These are phyloP conservation scores for Cotesia glomerata DNA, from an alignment of 1,140 invertebrate genomes.

Conservation along the genomic window DNA sequence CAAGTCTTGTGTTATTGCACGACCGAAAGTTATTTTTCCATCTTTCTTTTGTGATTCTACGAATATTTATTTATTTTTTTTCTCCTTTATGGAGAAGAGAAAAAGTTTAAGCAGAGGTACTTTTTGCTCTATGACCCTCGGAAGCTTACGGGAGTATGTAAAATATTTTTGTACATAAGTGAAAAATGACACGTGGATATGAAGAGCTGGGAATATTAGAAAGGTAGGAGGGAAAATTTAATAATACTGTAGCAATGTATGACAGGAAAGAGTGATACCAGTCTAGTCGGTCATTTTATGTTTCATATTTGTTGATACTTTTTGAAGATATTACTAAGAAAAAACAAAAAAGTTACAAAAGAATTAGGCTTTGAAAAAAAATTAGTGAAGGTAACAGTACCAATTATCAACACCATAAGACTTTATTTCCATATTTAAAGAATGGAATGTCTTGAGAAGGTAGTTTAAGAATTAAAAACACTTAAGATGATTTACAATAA, in stretches of 20 bases:
- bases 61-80: neutral
- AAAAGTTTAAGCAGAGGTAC: too few species aligned
- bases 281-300: neutral
- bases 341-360: too few species aligned
- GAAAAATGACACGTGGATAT: slow-evolving; percentile 37
- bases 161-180: neutral
- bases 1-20: slow-evolving; percentile 30
- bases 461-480: neutral
- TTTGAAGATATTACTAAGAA: too few species aligned
- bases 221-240: slow-evolving; percentile 42
- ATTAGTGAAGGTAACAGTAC: too few species aligned
- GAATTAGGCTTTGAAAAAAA: too few species aligned
- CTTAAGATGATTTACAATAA: slow-evolving; percentile 50
- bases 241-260: slow-evolving; percentile 49
- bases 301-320: too few species aligned
- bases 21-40: neutral
- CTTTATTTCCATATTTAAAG: too few species aligned
- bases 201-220: slow-evolving; percentile 5
- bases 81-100: neutral
- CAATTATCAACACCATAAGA: too few species aligned
- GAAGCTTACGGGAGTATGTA: neutral
- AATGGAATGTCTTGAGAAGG: too few species aligned
- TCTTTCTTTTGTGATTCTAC: neutral
- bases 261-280: neutral
- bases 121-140: too few species aligned